A percentile compares a stretch with the other conserved stretches of the same genome.
These are phyloP conservation scores for Todus mexicanus DNA, from an alignment of 2,797 vertebrate species.

Conservation along the genomic window DNA sequence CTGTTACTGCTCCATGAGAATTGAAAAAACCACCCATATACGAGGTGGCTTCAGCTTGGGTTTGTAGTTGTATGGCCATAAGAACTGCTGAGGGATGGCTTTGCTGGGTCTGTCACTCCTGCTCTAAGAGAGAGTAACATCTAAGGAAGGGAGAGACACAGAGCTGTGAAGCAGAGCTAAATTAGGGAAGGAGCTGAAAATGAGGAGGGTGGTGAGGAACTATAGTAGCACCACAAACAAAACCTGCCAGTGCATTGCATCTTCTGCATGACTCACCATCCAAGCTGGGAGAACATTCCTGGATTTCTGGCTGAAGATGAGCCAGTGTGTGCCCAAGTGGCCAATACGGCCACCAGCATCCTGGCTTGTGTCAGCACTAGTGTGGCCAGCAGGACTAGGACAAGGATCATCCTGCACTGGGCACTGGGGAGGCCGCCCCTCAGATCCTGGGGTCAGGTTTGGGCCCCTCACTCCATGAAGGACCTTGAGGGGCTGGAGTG, in stretches of 20 bases:
- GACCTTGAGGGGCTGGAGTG: too few species aligned
- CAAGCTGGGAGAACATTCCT: background rate
- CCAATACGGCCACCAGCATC: background rate
- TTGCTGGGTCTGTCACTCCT: background rate
- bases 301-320: background rate
- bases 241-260: background rate
- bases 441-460: too few species aligned
- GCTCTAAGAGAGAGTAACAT: accelerated
- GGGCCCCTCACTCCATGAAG: too few species aligned
- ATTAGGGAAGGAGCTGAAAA: background rate
- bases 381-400: too few species aligned
- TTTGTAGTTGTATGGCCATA: background rate
- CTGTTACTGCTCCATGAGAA: background rate
- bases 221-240: background rate
- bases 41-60: background rate
- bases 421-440: too few species aligned
- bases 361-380: background rate
- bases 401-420: too few species aligned
- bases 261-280: accelerated
- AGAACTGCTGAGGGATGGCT: background rate
- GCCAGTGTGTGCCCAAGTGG: background rate
- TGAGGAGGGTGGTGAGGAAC: background rate
- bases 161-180: background rate
- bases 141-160: accelerated
- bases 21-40: accelerated